Evolutionary conservation across 1,140 invertebrate genomes (phyloP).

Genomic region (Arctopsyche grandis): DNA sequence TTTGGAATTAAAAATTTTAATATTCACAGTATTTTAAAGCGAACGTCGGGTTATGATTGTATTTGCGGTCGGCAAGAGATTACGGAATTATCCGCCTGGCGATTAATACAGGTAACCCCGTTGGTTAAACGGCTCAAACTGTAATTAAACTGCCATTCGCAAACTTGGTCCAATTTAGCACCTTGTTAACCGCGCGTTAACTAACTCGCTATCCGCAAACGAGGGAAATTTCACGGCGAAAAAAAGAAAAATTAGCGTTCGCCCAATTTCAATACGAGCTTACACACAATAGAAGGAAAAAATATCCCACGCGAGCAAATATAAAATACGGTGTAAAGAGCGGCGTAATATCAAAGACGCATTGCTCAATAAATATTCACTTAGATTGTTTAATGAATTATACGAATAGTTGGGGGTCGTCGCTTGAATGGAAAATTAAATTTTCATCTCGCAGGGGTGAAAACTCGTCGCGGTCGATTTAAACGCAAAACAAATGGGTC

Average conservation of each 20-base stretch:
- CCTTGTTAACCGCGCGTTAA: slow-evolving; percentile 33
- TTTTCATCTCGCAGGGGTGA: slow-evolving; percentile 18
- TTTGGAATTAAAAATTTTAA: no score
- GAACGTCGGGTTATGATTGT: no score
- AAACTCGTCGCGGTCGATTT: slow-evolving; percentile 14
- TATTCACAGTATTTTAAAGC: no score
- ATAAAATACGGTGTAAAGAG: no score
- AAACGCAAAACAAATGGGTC: slow-evolving; percentile 42
- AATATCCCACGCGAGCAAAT: no score
- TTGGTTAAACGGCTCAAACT: slow-evolving; percentile 46
- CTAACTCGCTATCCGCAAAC: slow-evolving; percentile 11
- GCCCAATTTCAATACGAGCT: no score
- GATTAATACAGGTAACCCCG: slow-evolving; percentile 46
- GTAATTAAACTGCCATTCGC: slow-evolving; percentile 52
- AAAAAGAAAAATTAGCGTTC: not conserved
- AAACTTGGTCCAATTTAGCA: slow-evolving; percentile 45
- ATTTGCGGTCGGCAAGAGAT: slow-evolving; percentile 10
- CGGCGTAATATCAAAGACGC: not conserved
- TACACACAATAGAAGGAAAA: no score
- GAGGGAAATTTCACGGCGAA: not conserved
- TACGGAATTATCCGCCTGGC: slow-evolving; percentile 46
- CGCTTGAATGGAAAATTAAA: slow-evolving; percentile 45
- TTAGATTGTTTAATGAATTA: slow-evolving; percentile 42
- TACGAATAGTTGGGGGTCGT: slow-evolving; percentile 33
- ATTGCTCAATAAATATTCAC: slow-evolving; percentile 39